phyloP scores from a whole-genome alignment of 2,888 invertebrate genomes.

The Venusia cambrica region DNA sequence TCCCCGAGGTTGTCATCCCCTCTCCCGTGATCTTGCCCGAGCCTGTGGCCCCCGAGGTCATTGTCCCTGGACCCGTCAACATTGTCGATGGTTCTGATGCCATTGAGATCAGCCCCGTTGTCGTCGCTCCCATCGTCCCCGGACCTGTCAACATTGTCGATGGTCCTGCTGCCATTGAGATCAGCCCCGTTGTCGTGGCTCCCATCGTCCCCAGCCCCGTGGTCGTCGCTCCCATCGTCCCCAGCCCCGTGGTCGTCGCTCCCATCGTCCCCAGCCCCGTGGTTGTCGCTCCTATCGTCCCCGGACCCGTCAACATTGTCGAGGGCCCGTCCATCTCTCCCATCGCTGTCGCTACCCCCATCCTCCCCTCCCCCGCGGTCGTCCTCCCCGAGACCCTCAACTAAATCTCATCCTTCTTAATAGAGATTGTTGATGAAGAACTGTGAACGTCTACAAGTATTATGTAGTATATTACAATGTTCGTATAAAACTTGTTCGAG shows the following conservation, averaged over 20 bases:
- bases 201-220: slow-evolving; percentile 18
- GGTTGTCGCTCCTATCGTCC: slow-evolving; percentile 22
- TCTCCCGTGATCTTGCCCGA: slow-evolving; percentile 12
- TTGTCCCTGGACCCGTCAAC: slow-evolving; percentile 13
- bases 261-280: slow-evolving; percentile 10
- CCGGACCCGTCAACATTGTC: slow-evolving; percentile 22
- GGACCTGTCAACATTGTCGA: slow-evolving; percentile 20
- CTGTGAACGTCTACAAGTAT: slow-evolving; percentile 20
- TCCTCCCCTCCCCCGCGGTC: slow-evolving; percentile 18
- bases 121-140: slow-evolving; percentile 23
- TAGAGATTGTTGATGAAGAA: slow-evolving; percentile 15
- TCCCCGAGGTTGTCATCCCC: slow-evolving; percentile 19
- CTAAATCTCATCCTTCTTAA: slow-evolving; percentile 18
- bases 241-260: no score
- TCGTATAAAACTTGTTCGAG: slow-evolving; percentile 22
- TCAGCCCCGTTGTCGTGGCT: slow-evolving; percentile 20
- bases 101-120: slow-evolving; percentile 11
- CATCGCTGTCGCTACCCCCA: slow-evolving; percentile 21
- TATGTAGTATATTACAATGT: slow-evolving; percentile 11
- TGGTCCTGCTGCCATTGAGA: slow-evolving; percentile 14
- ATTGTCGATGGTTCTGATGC: slow-evolving; percentile 7
- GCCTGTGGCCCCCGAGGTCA: slow-evolving; percentile 13
- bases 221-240: slow-evolving; percentile 27
- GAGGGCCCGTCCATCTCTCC: slow-evolving; percentile 13
- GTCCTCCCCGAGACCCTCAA: slow-evolving; percentile 33